Evolutionary conservation across 1,140 invertebrate genomes (phyloP).

Genomic region (Caerostris extrusa): DNA sequence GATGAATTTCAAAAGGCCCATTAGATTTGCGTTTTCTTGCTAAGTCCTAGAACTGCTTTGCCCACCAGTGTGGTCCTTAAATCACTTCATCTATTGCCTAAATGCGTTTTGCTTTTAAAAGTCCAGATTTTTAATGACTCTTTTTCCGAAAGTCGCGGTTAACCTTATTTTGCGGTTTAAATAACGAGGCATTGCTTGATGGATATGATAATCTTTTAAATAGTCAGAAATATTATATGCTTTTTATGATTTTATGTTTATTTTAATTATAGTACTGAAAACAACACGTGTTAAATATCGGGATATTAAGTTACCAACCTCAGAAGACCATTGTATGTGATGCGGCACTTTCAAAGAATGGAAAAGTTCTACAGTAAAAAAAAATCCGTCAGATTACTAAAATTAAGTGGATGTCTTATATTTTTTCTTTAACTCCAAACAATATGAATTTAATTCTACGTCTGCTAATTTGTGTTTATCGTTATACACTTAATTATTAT

Average conservation of each 20-base stretch:
- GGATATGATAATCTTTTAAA: neutral
- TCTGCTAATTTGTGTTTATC: no score
- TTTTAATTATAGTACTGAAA: neutral
- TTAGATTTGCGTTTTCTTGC: neutral
- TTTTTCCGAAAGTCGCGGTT: neutral
- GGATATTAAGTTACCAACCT: neutral
- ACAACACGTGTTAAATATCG: neutral
- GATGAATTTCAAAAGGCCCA: constrained; percentile 17
- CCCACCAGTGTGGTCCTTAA: neutral
- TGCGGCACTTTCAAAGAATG: no score
- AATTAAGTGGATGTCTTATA: no score
- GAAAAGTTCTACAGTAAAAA: no score
- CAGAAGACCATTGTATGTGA: no score
- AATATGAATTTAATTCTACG: no score
- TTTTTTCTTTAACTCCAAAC: no score
- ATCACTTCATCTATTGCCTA: neutral
- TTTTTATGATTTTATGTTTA: neutral
- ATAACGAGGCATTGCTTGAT: neutral
- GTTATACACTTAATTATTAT: no score
- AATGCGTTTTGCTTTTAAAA: constrained; percentile 9
- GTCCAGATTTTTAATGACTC: neutral
- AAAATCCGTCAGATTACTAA: no score
- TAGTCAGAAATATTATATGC: neutral
- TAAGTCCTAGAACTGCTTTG: neutral
- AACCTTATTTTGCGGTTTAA: neutral